phyloP scores from a whole-genome alignment of 1,140 invertebrate genomes.

The Sitophilus oryzae region DNA sequence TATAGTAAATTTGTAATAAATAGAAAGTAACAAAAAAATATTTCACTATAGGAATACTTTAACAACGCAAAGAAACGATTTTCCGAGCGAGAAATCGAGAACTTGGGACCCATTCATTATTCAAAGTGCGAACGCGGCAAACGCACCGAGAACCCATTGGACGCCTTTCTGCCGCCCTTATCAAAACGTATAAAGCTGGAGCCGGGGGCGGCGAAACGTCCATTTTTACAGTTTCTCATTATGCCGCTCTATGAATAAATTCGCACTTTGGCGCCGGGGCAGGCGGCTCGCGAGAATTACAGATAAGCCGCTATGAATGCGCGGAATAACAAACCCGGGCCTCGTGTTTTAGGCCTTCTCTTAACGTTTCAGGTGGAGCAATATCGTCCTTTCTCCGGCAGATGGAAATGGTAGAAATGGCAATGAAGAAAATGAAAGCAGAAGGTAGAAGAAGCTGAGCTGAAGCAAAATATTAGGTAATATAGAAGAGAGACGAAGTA shows the following conservation, averaged over 20 bases:
- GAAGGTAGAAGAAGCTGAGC: too few relatives aligned
- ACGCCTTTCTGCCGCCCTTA: slow-evolving; percentile 35
- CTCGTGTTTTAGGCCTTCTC: slow-evolving; percentile 35
- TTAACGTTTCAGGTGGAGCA: slow-evolving; percentile 10
- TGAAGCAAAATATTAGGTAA: too few relatives aligned
- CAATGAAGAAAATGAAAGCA: slow-evolving; percentile 3
- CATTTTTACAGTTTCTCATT: slow-evolving; percentile 52
- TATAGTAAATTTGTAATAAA: too few relatives aligned
- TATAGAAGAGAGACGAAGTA: too few relatives aligned
- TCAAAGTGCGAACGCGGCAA: slow-evolving; percentile 16
- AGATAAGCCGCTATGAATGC: slow-evolving; percentile 40
- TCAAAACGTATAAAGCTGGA: slow-evolving; percentile 49
- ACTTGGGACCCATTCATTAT: slow-evolving; percentile 8
- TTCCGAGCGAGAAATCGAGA: background rate
- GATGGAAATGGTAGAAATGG: too few relatives aligned
- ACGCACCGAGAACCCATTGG: slow-evolving; percentile 15
- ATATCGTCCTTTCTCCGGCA: too few relatives aligned
- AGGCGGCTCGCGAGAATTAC: slow-evolving; percentile 38
- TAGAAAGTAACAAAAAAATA: too few relatives aligned
- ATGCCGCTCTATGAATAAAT: slow-evolving; percentile 50
- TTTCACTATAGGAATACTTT: too few relatives aligned
- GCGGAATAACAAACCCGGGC: slow-evolving; percentile 40
- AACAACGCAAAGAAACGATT: too few relatives aligned
- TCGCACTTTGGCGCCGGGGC: slow-evolving; percentile 45
- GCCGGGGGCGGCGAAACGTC: slow-evolving; percentile 43